Evolutionary conservation across 30 jellyfish, hydroid and myxozoan species (phyloP).

Genomic region (Aurelia coerulea): DNA sequence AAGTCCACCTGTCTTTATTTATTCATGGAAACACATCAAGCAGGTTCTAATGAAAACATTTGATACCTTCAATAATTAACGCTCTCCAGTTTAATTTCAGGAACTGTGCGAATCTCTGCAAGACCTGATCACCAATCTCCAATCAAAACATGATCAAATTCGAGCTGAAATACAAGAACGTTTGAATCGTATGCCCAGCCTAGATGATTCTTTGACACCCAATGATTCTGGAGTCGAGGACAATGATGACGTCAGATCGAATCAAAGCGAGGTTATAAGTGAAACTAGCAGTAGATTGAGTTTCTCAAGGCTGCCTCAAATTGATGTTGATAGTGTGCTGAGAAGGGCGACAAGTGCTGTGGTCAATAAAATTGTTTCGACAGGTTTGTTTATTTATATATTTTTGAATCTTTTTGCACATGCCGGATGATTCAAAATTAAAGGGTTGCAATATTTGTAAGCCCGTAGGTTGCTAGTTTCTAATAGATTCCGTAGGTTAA

Average conservation of each 20-base stretch:
- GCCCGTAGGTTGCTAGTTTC: too few relatives aligned
- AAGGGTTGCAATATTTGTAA: too few relatives aligned
- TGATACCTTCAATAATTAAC: not conserved
- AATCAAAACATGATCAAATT: constrained; percentile 56
- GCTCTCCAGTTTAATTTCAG: not conserved
- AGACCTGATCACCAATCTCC: constrained; percentile 48
- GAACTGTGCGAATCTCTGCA: constrained; percentile 28
- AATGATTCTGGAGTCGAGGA: constrained; percentile 77
- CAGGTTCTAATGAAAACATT: too few relatives aligned
- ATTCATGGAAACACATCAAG: too few relatives aligned
- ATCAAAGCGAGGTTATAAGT: constrained; percentile 65
- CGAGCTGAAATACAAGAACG: constrained; percentile 83
- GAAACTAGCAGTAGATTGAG: constrained; percentile 81
- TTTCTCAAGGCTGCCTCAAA: constrained; percentile 68
- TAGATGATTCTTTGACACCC: constrained; percentile 56
- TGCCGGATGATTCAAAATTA: too few relatives aligned
- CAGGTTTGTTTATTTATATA: constrained; percentile 47
- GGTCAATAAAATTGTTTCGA: constrained; percentile 56
- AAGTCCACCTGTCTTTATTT: too few relatives aligned
- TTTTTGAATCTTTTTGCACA: too few relatives aligned
- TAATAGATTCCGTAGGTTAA: too few relatives aligned
- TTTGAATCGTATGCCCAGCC: constrained; percentile 39
- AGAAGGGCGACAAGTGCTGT: constrained; percentile 80
- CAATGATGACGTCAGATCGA: constrained; percentile 78
- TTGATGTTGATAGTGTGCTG: constrained; percentile 76